Evolutionary conservation across 1,140 invertebrate genomes (phyloP), one percentile per base, ranked within the genome.

Genomic region (Lasaia peninsularis): DNA sequence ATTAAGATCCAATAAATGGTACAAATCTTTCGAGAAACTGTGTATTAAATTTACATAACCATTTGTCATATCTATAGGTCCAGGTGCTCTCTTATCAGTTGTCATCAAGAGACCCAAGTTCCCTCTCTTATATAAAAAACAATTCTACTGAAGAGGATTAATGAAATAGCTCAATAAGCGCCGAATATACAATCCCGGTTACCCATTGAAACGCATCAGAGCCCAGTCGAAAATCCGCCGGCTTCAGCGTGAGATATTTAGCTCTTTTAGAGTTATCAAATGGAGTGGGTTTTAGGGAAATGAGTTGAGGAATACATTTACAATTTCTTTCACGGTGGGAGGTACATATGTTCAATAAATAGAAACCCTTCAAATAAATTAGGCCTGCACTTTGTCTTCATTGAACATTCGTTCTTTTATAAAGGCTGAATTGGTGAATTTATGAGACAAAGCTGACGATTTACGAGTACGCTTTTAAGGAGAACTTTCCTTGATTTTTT

Each of bases 261-360:
- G 67, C 68, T 82, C 77, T 73, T 82, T 84, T 75, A 80, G 71
- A 75, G 78, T 77, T 86, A 86, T 88, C 86, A 83, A 82, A 77
- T 74, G 74, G 71, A 86, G 79, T 82, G 78, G 78, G 79, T 84
- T 82, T 88, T 82, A 84, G 67, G 77, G 69, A 80, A 82, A 88
- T 80, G 76, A 75, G 69, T 67, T 60, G 67, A 65, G 61, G 58
- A 80, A 81, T 79, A 80, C 71, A 77, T 85, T 69, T 61, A 59
- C 59, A 12, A 63, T 64, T 65, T 64, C 65, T 64, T 73, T 63
- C 52, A 71, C 57, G 50, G 55, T 67, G 62, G 70, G 71, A 70
- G 78, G n/a, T 78, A 68, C 72, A 56, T 78, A 72, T 80, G 73
- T 72, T 57, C 69, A 69, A 71, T 79, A 86, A 85, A 82, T 80